Base-by-base conservation (phyloP, 37 sponge, comb jelly and placozoan genomes). In the Sycon ciliatum region DNA sequence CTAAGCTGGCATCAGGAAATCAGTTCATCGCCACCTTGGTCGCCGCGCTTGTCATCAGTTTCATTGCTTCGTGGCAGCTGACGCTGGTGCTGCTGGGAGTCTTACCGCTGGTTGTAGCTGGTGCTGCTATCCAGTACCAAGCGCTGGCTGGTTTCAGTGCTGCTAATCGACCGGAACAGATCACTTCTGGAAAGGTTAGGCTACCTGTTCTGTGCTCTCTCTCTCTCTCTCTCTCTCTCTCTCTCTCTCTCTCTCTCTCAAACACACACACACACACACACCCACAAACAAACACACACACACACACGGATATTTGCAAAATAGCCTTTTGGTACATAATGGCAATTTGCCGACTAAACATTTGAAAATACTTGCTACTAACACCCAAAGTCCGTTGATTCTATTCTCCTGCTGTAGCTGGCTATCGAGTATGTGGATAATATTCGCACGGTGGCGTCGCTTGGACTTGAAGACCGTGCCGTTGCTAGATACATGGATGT, bases 361-460 rank as follows among this genome's bases (percentile, higher is more conserved):
- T n/a, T n/a, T n/a, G n/a, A n/a, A n/a, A n/a, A n/a, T n/a, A n/a
- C n/a, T n/a, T n/a, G n/a, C n/a, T n/a, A n/a, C n/a, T n/a, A n/a
- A n/a, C n/a, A n/a, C n/a, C n/a, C n/a, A n/a, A n/a, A n/a, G n/a
- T n/a, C n/a, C n/a, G n/a, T n/a, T n/a, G n/a, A n/a, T n/a, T n/a
- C n/a, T n/a, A n/a, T n/a, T n/a, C n/a, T n/a, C n/a, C n/a, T n/a
- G n/a, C n/a, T n/a, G 16, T 18, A 24, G 49, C 7, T 60, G 7
- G 63, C 63, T 23, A 22, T 54, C 54, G 70, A 68, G 27, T 39
- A 7, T n/a, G 65, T 91, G 56, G 82, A 77, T 28, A 91, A 91
- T 67, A 70, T 87, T 9, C 72, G 89, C 22, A 91, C 92, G 1
- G 92, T 91, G 13, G 85, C 39, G 0, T 9, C 74, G 0, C 85